Base-by-base conservation (phyloP, 53 echinoderm and acorn worm species). In the Patiria pectinifera region DNA sequence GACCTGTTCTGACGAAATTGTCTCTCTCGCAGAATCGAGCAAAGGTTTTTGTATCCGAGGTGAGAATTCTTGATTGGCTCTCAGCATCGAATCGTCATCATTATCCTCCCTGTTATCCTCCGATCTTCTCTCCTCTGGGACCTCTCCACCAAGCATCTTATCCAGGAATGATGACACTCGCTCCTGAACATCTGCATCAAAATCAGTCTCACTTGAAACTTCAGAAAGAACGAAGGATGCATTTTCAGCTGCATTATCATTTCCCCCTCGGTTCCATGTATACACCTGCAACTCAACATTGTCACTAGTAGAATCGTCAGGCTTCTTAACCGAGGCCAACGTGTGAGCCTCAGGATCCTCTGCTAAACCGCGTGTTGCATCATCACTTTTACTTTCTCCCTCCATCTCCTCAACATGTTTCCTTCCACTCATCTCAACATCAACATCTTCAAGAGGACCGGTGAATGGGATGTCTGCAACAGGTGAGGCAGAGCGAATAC, bases 141-240 rank as follows among this genome's bases (percentile, higher is more conserved):
- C 45, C 47, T 45, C 47, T 78, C 35, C 13, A 45, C 79, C 46
- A 1, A 78, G 79, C 47, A 78, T 78, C 45, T 78, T 47, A 46
- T 78, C 79, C 45, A 78, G 24, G 46, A 24, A n/a, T 12, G 79
- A 78, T 9, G 79, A 78, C 26, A 78, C 79, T 78, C 46, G 46
- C 11, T 44, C 15, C 79, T 76, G 76, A 24, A 78, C 79, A 45
- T 45, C 80, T 45, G 46, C 24, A 11, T 76, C 77, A 23, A 12
- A 11, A 3, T 76, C 25, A 43, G 25, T 19, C 53, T 53, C 8
- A 26, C 22, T 35, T 35, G 35, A 35, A 35, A 35, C 35, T 35
- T 35, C 35, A 35, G 35, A 35, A 35, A 1, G 35, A 35, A 35
- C 35, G 35, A 35, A 23, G 77, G 25, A n/a, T 76, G 11, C 22